Base-by-base conservation (phyloP, 2,888 invertebrate genomes). In the Acrobasis suavella region DNA sequence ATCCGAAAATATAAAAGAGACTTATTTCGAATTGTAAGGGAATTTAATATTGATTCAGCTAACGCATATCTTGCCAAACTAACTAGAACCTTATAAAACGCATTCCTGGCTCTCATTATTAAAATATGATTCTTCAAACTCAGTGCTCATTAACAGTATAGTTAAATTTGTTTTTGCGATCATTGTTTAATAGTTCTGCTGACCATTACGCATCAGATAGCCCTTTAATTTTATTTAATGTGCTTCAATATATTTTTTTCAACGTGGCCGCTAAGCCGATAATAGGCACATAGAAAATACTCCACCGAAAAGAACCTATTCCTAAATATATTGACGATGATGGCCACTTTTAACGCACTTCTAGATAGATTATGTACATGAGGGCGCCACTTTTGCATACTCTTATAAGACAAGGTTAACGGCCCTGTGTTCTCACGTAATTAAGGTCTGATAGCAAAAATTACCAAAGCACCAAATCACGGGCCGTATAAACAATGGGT, bases 401-500 rank as follows among this genome's bases (percentile, higher is more conserved):
- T 1, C 6, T 46, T n/a, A 14, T 14, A 46, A 42, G 46, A 46
- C 52, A 60, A 50, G 60, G 51, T 60, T 60, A 52, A 60, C 51
- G 39, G 52, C 60, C 60, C 63, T 61, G 52, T 16, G 42, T 62
- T 66, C 63, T 64, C 60, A 62, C 37, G 22, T 66, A 66, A 66
- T 66, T 65, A 59, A 32, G 22, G 63, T 52, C 54, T 52, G 49
- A 58, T 65, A 65, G 67, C 66, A 65, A 69, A n/a, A 70, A 70
- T 64, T 69, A 63, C 64, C 62, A 60, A 62, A 63, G 32, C 60
- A 67, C 65, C 67, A 69, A 70, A 70, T 70, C 72, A 67, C 64
- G 50, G 68, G 58, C 65, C 69, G 67, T 65, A 64, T 65, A 51
- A 66, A 67, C 67, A 67, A 63, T 64, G 61, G 61, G 58, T 58